Evolutionary conservation across 2,113 vertebrate genomes (phyloP).

Genomic region (Hydrolagus affinis): DNA sequence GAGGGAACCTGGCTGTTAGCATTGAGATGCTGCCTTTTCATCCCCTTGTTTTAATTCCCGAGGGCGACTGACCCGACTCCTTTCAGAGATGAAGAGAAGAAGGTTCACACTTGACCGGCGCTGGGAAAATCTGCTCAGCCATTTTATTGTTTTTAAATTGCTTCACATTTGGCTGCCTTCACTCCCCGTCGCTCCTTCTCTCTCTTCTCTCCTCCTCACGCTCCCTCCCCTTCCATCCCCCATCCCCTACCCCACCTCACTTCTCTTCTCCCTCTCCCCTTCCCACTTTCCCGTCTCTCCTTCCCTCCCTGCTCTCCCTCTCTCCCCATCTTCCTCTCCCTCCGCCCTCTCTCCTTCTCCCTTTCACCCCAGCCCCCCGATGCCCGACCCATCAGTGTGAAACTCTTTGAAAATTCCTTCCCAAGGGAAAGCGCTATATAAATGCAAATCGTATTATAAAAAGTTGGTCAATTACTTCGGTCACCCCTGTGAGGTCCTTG

Average conservation of each 20-base stretch:
- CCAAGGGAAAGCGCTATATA: too few species aligned
- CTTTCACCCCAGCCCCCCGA: too few species aligned
- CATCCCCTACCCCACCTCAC: neutral
- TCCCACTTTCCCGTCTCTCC: neutral
- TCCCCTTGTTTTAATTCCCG: neutral
- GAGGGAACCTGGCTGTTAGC: constrained; percentile 32
- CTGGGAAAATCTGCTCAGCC: neutral
- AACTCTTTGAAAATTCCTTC: too few species aligned
- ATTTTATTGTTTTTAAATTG: too few species aligned
- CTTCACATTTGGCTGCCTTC: too few species aligned
- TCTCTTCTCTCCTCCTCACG: too few species aligned
- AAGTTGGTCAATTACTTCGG: too few species aligned
- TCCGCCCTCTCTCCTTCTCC: neutral
- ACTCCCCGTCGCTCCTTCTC: too few species aligned
- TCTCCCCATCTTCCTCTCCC: neutral
- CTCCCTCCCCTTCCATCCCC: neutral
- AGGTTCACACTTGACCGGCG: constrained; percentile 37
- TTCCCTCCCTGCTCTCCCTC: neutral
- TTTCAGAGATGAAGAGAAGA: constrained; percentile 38
- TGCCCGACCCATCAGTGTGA: too few species aligned
- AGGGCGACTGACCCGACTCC: constrained; percentile 32
- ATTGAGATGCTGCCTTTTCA: constrained; percentile 38
- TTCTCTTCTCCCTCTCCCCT: neutral
- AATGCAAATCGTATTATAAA: too few species aligned
- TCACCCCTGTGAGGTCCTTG: too few species aligned